Evolutionary conservation across 2,888 invertebrate species (phyloP), one percentile per base, ranked within the genome.

Genomic region (Sesia bembeciformis): DNA sequence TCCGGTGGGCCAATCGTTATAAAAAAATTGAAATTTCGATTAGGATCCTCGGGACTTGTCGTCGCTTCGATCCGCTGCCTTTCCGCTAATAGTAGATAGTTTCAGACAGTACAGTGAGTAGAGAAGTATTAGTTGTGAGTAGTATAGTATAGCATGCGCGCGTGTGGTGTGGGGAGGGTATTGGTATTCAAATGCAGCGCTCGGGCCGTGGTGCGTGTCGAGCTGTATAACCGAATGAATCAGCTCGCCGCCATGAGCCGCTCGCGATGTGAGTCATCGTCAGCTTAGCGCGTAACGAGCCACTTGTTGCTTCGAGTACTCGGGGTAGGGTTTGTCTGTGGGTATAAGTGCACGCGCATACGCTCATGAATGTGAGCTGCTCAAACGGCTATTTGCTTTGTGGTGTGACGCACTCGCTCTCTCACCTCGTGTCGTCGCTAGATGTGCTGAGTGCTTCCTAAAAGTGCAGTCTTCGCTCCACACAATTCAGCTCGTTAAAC

Each of bases 111-210:
- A 82, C 66, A 82, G 85, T 86, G 85, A 87, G 88, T 89, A 83
- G 75, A 55, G 54, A 53, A 54, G 57, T 55, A 54, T 23, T 81
- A 84, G 79, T 84, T 81, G 86, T 88, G 87, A 85, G 86, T 86
- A 74, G 78, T 81, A 76, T 23, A 69, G 78, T 40, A 76, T 76
- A 80, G 80, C 88, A 88, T 88, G 89, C 88, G 87, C 90, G 86
- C 85, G 87, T 88, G 87, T 88, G 77, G 83, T 86, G 89, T 88
- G 76, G 81, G 77, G 78, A 81, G 79, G 89, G 92, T 92, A 92
- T 93, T 93, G 93, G 93, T 93, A 93, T 93, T 93, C 93, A 93
- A 93, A 93, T 93, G 92, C 92, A 90, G 87, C 87, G 85, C 84
- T 88, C 86, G 87, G 84, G 85, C 83, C 82, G 68, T 78, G 73